Evolutionary conservation across 2,888 invertebrate species (phyloP).

Genomic region (Habroteleia sp.): DNA sequence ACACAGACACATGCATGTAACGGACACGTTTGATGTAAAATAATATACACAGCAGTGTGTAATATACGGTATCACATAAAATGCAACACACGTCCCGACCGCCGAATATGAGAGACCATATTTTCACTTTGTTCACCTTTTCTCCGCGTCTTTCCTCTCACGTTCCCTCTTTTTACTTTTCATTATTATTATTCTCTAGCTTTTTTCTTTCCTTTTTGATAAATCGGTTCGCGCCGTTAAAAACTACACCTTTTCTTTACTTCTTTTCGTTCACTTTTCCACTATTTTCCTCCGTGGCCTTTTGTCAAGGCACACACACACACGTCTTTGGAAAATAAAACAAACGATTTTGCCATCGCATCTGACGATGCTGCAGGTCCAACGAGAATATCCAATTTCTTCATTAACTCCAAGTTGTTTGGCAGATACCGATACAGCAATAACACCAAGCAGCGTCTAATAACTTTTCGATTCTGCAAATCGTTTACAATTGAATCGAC

Average conservation of each 20-base stretch:
- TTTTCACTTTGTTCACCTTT: slow-evolving; percentile 53
- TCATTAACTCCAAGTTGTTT: slow-evolving; percentile 40
- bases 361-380: no score
- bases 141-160: slow-evolving; percentile 26
- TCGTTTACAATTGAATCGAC: slow-evolving; percentile 39
- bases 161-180: slow-evolving; percentile 41
- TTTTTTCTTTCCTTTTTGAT: slow-evolving; percentile 39
- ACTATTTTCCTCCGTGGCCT: slow-evolving; percentile 38
- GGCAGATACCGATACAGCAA: slow-evolving; percentile 16
- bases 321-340: slow-evolving; percentile 67
- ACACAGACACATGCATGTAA: slow-evolving; percentile 6
- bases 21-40: slow-evolving; percentile 39
- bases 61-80: slow-evolving; percentile 46
- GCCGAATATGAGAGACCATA: slow-evolving; percentile 59
- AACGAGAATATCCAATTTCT: slow-evolving; percentile 44
- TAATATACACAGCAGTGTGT: slow-evolving; percentile 48
- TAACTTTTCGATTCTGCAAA: slow-evolving; percentile 31
- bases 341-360: slow-evolving; percentile 70
- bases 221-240: slow-evolving; percentile 49
- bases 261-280: slow-evolving; percentile 2
- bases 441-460: slow-evolving; percentile 18
- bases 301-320: slow-evolving; percentile 52
- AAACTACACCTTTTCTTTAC: slow-evolving; percentile 22
- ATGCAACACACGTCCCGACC: slow-evolving; percentile 50
- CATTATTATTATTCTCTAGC: slow-evolving; percentile 47